Conservation (phyloP, 2,888 invertebrate species). For the Melanostoma mellinum region DNA sequence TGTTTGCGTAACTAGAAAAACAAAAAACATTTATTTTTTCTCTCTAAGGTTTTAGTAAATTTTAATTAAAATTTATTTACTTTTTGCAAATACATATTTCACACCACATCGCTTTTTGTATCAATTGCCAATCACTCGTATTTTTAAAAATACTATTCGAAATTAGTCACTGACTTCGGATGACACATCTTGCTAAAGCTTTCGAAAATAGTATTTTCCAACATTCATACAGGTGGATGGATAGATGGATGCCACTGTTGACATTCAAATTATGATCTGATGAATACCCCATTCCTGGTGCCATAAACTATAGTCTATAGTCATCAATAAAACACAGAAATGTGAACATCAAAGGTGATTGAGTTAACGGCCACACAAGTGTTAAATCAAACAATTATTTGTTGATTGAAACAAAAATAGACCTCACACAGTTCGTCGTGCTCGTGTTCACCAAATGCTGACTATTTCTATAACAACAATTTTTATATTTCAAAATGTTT, state of each 20-base stretch:
- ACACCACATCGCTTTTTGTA: constrained; percentile 38
- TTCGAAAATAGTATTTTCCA: constrained; percentile 69
- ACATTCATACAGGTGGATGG: constrained; percentile 48
- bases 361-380: constrained; percentile 59
- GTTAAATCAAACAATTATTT: constrained; percentile 40
- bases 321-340: constrained; percentile 29
- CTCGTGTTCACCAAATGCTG: neutral
- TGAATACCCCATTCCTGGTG: neutral
- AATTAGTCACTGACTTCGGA: constrained; percentile 58
- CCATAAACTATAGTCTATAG: constrained; percentile 29
- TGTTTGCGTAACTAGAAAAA: constrained; percentile 47
- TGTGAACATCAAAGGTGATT: constrained; percentile 61
- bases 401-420: constrained; percentile 31
- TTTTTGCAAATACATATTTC: constrained; percentile 21
- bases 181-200: constrained; percentile 54
- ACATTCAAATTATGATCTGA: constrained; percentile 46
- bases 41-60: constrained; percentile 27
- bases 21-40: constrained; percentile 36
- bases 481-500: too few species aligned
- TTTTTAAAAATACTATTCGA: constrained; percentile 49
- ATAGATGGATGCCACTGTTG: constrained; percentile 8
- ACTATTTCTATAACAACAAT: too few species aligned
- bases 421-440: constrained; percentile 21
- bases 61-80: constrained; percentile 12
- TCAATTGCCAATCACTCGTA: constrained; percentile 38